A percentile compares a stretch with the other conserved stretches of the same genome.
phyloP scores from a whole-genome alignment of 2,888 invertebrate genomes.

The Timema podura region DNA sequence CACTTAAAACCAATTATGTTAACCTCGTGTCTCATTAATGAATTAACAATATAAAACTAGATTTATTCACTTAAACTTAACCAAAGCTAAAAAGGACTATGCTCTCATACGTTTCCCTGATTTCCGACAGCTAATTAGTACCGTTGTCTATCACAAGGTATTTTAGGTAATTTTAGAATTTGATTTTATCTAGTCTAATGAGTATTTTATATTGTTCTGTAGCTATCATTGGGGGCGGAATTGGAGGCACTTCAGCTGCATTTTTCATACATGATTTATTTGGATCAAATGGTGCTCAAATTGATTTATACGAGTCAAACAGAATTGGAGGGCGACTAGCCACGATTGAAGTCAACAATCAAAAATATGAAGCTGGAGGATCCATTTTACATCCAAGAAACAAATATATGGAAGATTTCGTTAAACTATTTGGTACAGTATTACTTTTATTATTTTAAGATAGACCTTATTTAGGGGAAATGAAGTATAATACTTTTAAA shows the following conservation, averaged over 20 bases:
- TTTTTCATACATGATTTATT: conserved; percentile 51
- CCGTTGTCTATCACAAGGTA: too few species aligned
- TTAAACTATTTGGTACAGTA: conserved; percentile 48
- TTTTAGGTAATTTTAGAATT: too few species aligned
- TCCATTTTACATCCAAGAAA: conserved; percentile 56
- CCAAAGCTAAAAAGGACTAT: too few species aligned
- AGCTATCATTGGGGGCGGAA: conserved; percentile 60
- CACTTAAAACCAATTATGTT: too few species aligned
- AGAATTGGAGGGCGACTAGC: conserved; percentile 56
- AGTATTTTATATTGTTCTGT: conserved; percentile 30
- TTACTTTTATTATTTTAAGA: conserved; percentile 6
- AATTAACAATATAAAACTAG: too few species aligned
- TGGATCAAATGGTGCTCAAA: conserved; percentile 41
- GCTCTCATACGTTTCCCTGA: too few species aligned
- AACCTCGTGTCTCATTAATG: too few species aligned
- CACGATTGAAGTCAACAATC: conserved; percentile 46
- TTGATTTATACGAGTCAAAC: conserved; percentile 54
- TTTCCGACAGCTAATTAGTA: too few species aligned
- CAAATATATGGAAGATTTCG: conserved; percentile 53
- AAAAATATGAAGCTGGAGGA: conserved; percentile 57
- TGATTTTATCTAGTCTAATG: too few species aligned
- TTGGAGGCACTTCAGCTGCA: conserved; percentile 57
- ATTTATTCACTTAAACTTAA: too few species aligned
- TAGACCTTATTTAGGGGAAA: neutral
- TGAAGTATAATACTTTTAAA: neutral